phyloP scores from a whole-genome alignment of 1,140 invertebrate genomes.

The Berghia stephanieae region DNA sequence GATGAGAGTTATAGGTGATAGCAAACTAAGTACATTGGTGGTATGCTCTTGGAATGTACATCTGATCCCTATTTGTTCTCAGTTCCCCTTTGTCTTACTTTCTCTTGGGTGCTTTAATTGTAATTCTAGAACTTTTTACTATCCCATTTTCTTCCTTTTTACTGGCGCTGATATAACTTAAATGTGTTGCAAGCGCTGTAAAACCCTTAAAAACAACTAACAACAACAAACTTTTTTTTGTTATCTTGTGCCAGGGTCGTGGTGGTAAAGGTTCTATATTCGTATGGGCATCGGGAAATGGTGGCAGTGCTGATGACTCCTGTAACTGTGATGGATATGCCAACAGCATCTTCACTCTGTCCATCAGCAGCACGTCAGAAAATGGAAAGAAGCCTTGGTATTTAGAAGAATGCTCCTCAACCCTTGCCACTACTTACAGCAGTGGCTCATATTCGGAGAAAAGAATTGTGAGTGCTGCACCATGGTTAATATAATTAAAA shows the following conservation, averaged over 20 bases:
- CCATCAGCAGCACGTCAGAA: conserved; percentile 96
- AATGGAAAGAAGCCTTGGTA: conserved; percentile 91
- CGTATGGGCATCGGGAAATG: conserved; percentile 99
- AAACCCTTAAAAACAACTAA: too few relatives aligned
- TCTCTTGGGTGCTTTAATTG: too few relatives aligned
- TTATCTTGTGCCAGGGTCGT: conserved; percentile 75
- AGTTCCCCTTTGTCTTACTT: too few relatives aligned
- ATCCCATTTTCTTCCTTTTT: too few relatives aligned
- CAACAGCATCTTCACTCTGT: conserved; percentile 97
- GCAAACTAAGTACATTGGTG: too few relatives aligned
- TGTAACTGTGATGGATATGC: conserved; percentile 99
- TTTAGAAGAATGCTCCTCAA: conserved; percentile 95
- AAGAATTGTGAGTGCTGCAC: conserved; percentile 59
- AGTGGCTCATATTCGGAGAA: conserved; percentile 77
- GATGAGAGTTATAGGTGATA: too few relatives aligned
- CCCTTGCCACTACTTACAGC: conserved; percentile 94
- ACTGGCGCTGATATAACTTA: too few relatives aligned
- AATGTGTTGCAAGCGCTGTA: too few relatives aligned
- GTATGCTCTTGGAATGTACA: too few relatives aligned
- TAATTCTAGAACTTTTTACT: too few relatives aligned
- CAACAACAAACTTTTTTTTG: too few relatives aligned
- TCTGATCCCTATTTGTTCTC: too few relatives aligned
- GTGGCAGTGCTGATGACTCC: conserved; percentile 93
- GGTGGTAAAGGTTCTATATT: conserved; percentile 99
- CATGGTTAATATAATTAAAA: not conserved